These are phyloP conservation scores for Caenorhabditis japonica DNA, from an alignment of 2,888 invertebrate species.

Conservation along the genomic window DNA sequence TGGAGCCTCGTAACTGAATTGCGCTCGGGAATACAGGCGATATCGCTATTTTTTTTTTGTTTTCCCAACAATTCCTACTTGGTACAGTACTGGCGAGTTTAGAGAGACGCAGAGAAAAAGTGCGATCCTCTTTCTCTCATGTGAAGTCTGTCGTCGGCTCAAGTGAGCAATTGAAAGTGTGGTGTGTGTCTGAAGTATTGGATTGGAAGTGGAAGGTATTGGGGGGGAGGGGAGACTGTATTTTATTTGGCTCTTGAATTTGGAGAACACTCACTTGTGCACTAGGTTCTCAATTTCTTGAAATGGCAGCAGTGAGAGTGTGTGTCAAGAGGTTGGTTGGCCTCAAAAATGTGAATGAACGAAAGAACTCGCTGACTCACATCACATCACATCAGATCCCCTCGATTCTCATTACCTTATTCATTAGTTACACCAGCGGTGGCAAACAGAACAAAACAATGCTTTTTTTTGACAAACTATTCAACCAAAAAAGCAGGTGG, in stretches of 20 bases:
- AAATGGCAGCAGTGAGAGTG: conserved; percentile 4
- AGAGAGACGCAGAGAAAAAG: conserved; percentile 18
- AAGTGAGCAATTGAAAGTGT: conserved; percentile 50
- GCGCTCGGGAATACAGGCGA: no score
- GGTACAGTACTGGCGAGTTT: background rate
- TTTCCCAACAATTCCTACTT: no score
- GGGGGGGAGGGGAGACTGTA: conserved; percentile 36
- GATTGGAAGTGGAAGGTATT: conserved; percentile 17
- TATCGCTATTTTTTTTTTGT: no score
- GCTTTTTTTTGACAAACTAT: no score
- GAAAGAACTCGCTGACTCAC: no score
- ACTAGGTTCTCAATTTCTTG: conserved; percentile 38
- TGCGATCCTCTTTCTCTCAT: no score
- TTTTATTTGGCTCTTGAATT: conserved; percentile 36
- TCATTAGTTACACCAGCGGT: conserved; percentile 47
- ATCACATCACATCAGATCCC: background rate
- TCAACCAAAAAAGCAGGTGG: no score
- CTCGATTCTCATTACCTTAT: conserved; percentile 17
- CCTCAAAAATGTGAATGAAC: no score
- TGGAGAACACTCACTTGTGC: no score
- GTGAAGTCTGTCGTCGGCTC: conserved; percentile 30
- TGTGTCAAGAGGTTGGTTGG: background rate
- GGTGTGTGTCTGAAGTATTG: conserved; percentile 27
- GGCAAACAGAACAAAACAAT: conserved; percentile 1
- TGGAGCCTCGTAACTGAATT: no score